Base-by-base conservation (phyloP, 2,797 vertebrate species). In the Lagodon rhomboides region DNA sequence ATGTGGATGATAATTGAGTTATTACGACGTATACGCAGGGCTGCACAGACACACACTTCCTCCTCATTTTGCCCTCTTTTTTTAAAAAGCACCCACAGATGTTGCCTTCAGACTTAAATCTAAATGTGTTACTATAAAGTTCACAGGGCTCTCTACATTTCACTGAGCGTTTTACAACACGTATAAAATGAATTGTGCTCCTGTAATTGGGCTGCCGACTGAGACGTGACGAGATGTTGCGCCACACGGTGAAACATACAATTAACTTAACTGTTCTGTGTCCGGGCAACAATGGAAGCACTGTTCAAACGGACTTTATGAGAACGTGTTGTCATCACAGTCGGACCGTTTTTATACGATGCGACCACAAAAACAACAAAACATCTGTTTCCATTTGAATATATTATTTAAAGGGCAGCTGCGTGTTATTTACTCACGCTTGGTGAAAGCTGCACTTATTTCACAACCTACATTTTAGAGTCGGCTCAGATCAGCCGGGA, bases 391-490 rank as follows among this genome's bases (percentile, higher is more conserved):
- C 16, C 16, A 51, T 27, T 25, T 23, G 3, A 63, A 43, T 20
- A 27, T 12, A 38, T 22, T 7, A 54, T 38, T 38, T 38, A 30
- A 65, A 27, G 54, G 4, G 30, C 22, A 54, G n/a, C 12, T 22
- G 23, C 54, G 3, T 12, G 51, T 11, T 9, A 16, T 23, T 60
- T 2, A 50, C 23, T 13, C 8, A 22, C 16, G 55, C 10, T 60
- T 25, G 25, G 2, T 25, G 11, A 64, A 54, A 44, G 4, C 18
- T 23, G 46, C 25, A n/a, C n/a, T 47, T 9, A 41, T 22, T 27
- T 51, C 10, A 70, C 12, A 47, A 44, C 22, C 27, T 12, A 27
- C 56, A 20, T 18, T 77, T 77, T 44, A 25, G 1, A 71, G 58
- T 15, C 17, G 44, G 49, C 17, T 65, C 41, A 46, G 12, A 41